A percentile compares a stretch with the other conserved stretches of the same genome.
These are phyloP conservation scores for Cepaea hortensis DNA, from an alignment of 2,888 invertebrate genomes.

Conservation along the genomic window DNA sequence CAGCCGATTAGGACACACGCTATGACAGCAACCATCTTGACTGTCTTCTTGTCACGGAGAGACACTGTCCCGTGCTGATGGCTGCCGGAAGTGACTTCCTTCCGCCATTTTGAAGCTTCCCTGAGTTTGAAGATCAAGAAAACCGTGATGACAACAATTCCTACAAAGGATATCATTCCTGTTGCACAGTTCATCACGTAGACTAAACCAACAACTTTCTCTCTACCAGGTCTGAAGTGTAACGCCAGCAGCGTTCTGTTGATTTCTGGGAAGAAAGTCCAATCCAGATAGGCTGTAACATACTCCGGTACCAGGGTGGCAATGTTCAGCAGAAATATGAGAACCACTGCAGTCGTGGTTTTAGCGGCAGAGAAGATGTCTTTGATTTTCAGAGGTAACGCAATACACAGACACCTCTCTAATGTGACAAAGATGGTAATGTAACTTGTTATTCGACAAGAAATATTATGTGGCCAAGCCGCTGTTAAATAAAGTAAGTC, in stretches of 20 bases:
- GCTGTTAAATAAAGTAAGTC: background rate
- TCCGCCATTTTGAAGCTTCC: background rate
- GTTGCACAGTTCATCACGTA: background rate
- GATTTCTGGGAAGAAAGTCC: constrained; percentile 1
- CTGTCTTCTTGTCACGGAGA: background rate
- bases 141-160: background rate
- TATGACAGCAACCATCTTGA: background rate
- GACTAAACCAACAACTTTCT: background rate
- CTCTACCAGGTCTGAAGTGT: background rate
- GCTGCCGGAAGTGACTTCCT: background rate
- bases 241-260: background rate
- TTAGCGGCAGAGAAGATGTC: background rate
- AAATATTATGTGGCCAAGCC: background rate
- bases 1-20: constrained; percentile 11
- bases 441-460: background rate
- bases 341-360: background rate
- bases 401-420: constrained; percentile 14
- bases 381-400: background rate
- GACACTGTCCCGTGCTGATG: background rate
- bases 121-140: background rate
- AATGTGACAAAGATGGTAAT: constrained; percentile 26
- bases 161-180: background rate
- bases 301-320: background rate
- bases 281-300: background rate
- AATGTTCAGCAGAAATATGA: background rate